Percentiles rank a stretch among this genome's conserved stretches.
Evolutionary conservation across 92 coral and sea anemone species (phyloP).

Genomic region (Actinernus sp.): DNA sequence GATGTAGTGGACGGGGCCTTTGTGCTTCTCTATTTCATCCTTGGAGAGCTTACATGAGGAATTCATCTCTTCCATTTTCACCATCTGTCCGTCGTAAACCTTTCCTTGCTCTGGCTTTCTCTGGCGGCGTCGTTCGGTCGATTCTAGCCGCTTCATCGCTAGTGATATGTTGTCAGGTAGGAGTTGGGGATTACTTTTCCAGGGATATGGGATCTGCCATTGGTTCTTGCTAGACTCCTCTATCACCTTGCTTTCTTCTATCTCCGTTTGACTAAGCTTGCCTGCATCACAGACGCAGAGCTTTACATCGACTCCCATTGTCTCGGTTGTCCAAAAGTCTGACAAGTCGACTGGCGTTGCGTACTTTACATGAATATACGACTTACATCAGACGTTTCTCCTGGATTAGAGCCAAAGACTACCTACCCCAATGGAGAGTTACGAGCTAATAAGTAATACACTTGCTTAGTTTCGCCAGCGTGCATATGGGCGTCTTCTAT

Average conservation of each 20-base stretch:
- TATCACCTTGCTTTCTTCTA: too few species aligned
- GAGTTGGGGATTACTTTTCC: too few species aligned
- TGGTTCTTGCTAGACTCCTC: too few species aligned
- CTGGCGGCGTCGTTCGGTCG: constrained; percentile 39
- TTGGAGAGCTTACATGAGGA: constrained; percentile 40
- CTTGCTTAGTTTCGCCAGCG: constrained; percentile 53
- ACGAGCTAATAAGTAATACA: constrained; percentile 33
- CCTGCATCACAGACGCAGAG: constrained; percentile 5
- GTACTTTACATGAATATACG: constrained; percentile 22
- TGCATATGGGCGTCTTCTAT: constrained; percentile 69
- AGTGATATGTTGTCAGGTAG: too few species aligned
- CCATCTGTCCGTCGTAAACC: constrained; percentile 42
- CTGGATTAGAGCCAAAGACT: constrained; percentile 30
- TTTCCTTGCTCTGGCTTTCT: constrained; percentile 43
- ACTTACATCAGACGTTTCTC: constrained; percentile 9
- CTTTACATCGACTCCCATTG: too few species aligned
- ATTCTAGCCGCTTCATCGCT: constrained; percentile 44
- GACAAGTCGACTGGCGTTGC: constrained; percentile 40
- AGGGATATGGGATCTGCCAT: too few species aligned
- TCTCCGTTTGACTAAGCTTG: too few species aligned
- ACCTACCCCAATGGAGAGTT: constrained; percentile 65
- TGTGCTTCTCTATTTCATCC: constrained; percentile 16
- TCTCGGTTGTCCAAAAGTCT: too few species aligned
- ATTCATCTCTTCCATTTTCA: constrained; percentile 28
- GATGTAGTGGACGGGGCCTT: too few species aligned